Evolutionary conservation across 2,888 invertebrate genomes (phyloP).

Genomic region (Ctenicera cuprea): DNA sequence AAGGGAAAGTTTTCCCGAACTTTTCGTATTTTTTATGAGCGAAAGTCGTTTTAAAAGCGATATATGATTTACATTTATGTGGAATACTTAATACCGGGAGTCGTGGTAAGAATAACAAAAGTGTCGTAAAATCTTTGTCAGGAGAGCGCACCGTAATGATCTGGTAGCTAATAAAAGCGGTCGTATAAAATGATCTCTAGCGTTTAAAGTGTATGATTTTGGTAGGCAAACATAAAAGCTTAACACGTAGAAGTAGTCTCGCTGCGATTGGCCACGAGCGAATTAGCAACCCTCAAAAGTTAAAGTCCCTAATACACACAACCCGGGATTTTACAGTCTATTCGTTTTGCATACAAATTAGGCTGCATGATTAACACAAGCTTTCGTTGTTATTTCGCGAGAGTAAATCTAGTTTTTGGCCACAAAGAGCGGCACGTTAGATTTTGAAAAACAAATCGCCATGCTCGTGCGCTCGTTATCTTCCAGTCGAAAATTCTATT

Average conservation of each 20-base stretch:
- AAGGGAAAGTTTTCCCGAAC: neutral
- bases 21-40: conserved; percentile 8
- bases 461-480: conserved; percentile 22
- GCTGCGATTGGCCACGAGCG: conserved; percentile 51
- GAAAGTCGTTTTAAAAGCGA: conserved; percentile 1
- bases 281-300: conserved; percentile 54
- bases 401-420: conserved; percentile 46
- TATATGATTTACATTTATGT: conserved; percentile 15
- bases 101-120: conserved; percentile 28
- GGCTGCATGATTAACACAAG: conserved; percentile 53
- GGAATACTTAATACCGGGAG: conserved; percentile 17
- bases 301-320: conserved; percentile 54
- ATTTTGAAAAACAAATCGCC: conserved; percentile 37
- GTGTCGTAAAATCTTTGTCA: conserved; percentile 41
- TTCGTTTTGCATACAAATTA: conserved; percentile 54
- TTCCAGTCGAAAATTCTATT: conserved; percentile 43
- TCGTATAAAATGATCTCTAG: conserved; percentile 44
- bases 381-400: conserved; percentile 51
- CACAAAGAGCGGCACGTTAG: conserved; percentile 30
- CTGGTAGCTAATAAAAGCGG: conserved; percentile 42
- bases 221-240: conserved; percentile 52
- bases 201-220: conserved; percentile 46
- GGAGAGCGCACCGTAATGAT: conserved; percentile 29
- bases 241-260: conserved; percentile 53
- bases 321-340: conserved; percentile 53